A percentile compares a stretch with the other conserved stretches of the same genome.
phyloP scores from a whole-genome alignment of 2,888 invertebrate genomes.

The Cyaniris semiargus region DNA sequence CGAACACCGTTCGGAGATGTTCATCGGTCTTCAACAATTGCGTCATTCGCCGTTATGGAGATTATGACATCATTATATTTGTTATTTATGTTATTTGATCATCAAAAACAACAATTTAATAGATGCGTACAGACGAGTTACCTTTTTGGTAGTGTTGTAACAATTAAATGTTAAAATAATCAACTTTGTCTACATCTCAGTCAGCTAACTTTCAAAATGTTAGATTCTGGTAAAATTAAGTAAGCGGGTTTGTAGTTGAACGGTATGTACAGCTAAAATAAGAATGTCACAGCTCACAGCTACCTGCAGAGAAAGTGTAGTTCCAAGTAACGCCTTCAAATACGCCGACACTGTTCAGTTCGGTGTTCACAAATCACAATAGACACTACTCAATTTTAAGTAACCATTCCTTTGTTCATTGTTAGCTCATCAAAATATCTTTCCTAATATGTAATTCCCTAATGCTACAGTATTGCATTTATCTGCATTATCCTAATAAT shows the following conservation, averaged over 20 bases:
- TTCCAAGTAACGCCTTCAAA: slow-evolving; percentile 61
- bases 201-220: background rate
- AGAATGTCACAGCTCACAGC: slow-evolving; percentile 45
- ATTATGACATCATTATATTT: slow-evolving; percentile 49
- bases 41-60: slow-evolving; percentile 47
- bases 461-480: slow-evolving; percentile 3
- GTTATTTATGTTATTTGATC: slow-evolving; percentile 27
- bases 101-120: slow-evolving; percentile 16
- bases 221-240: background rate
- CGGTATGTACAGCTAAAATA: slow-evolving; percentile 8
- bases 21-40: slow-evolving; percentile 25
- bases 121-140: background rate
- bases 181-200: too few species aligned
- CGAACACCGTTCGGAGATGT: slow-evolving; percentile 32
- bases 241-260: background rate
- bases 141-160: slow-evolving; percentile 14
- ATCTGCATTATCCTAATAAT: background rate
- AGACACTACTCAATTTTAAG: background rate
- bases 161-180: too few species aligned
- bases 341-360: slow-evolving; percentile 36
- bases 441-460: background rate
- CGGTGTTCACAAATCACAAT: slow-evolving; percentile 34
- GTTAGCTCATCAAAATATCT: background rate
- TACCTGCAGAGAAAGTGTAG: slow-evolving; percentile 66
- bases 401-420: slow-evolving; percentile 13